These are phyloP conservation scores for Erebia ligea DNA, from an alignment of 2,888 invertebrate species.

Conservation along the genomic window DNA sequence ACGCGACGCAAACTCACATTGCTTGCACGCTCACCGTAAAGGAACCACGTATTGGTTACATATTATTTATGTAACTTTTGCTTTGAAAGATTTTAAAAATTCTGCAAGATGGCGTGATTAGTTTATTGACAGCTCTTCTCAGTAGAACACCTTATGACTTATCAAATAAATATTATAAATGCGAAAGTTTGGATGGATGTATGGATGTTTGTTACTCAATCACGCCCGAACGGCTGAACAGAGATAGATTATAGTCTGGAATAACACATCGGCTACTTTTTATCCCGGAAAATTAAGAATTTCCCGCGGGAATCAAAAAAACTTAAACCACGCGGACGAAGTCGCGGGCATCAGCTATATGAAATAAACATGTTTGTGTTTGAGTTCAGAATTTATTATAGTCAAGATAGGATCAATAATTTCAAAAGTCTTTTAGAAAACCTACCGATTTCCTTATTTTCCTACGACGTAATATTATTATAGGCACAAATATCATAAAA, in stretches of 20 bases:
- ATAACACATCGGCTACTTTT: too few species aligned
- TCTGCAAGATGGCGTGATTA: neutral
- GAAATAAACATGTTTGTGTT: too few species aligned
- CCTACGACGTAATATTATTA: neutral
- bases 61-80: neutral
- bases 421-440: neutral
- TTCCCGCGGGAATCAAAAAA: too few species aligned
- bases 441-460: neutral
- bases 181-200: too few species aligned
- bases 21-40: neutral
- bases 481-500: constrained; percentile 1
- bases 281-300: too few species aligned
- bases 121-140: neutral
- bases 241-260: too few species aligned
- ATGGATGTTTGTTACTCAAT: too few species aligned
- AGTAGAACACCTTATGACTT: too few species aligned
- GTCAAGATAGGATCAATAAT: neutral
- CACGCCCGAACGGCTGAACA: too few species aligned
- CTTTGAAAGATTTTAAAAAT: neutral
- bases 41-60: neutral
- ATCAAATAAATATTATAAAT: too few species aligned
- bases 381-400: neutral
- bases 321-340: too few species aligned
- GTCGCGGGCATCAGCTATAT: too few species aligned
- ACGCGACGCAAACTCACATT: neutral